These are phyloP conservation scores for Pentamera pediparva DNA, from an alignment of 53 echinoderm and acorn worm species.

Conservation along the genomic window DNA sequence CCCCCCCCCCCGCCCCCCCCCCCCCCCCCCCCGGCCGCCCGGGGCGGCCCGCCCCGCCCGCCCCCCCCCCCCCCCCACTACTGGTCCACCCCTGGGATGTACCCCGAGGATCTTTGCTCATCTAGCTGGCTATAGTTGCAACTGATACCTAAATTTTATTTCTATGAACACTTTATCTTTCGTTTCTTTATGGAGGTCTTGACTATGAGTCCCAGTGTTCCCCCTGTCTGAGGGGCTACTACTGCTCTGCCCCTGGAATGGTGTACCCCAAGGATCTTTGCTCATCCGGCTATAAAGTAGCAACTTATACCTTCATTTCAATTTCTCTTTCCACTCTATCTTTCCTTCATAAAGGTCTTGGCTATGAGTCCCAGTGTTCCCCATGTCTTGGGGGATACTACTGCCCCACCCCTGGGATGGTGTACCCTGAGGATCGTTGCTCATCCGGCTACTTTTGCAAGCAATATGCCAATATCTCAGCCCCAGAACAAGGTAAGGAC, in stretches of 20 bases:
- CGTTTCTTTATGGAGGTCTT: slow-evolving; percentile 54
- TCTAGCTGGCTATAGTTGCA: background rate
- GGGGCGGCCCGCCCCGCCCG: too few species aligned
- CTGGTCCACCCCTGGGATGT: too few species aligned
- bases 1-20: too few species aligned
- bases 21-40: too few species aligned
- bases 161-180: background rate
- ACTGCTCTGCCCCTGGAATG: too few species aligned
- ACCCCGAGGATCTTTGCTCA: too few species aligned
- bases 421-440: slow-evolving; percentile 68
- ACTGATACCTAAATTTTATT: background rate
- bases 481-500: slow-evolving; percentile 93
- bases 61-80: too few species aligned
- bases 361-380: slow-evolving; percentile 56
- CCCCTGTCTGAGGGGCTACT: slow-evolving; percentile 76
- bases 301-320: background rate
- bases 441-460: slow-evolving; percentile 78
- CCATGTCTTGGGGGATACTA: slow-evolving; percentile 89
- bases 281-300: background rate
- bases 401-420: slow-evolving; percentile 98
- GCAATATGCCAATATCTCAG: slow-evolving; percentile 89
- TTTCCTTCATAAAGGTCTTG: slow-evolving; percentile 52
- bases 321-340: background rate
- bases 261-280: too few species aligned
- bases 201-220: slow-evolving; percentile 47